Evolutionary conservation across 2,113 vertebrate species (phyloP), one percentile per base, ranked within the genome.

Genomic region (Archocentrus centrarchus): DNA sequence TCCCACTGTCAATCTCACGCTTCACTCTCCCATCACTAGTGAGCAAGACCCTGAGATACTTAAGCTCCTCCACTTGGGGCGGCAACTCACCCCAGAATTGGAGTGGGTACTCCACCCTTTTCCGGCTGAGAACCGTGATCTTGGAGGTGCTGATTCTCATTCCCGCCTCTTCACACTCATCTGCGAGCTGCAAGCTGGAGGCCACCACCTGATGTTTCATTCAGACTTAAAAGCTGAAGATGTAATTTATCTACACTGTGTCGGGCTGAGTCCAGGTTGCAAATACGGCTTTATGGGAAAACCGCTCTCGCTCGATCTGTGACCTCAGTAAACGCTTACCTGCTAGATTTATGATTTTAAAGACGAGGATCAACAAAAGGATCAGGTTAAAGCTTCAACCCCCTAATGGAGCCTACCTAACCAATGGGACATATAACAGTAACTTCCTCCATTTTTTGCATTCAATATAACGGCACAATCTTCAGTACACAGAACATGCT

Each of bases 121-220:
- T 37, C 35, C 35, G 35, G 35, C 35, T 37, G 35, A 37, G 35
- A 37, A 37, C 35, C 7, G 37, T 63, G 39, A 20, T 62, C 60
- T 30, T 41, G 37, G 11, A 41, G 37, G 3, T 64, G 37, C 62
- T 47, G 39, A 68, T 47, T 68, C 0, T 68, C 17, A 37, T 27
- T 47, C 22, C 39, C 14, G 24, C 63, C 17, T 7, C 24, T 66
- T 27, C 39, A 15, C 39, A 27, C 63, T 66, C 0, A 0, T 7
- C 7, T 0, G 0, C 0, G 0, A 22, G 44, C 63, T 8, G 14
- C 24, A 17, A 68, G 44, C 14, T 68, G 63, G 22, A 47, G 22
- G 22, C 41, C 62, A 9, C 11, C 7, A 7, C n/a, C 0, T 47
- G 39, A 17, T 66, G 13, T 66, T 44, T 66, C 13, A 44, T 17